A percentile compares a stretch with the other conserved stretches of the same genome.
These are phyloP conservation scores for Callyntrura sp. DNA, from an alignment of 2,888 invertebrate genomes.

Conservation along the genomic window DNA sequence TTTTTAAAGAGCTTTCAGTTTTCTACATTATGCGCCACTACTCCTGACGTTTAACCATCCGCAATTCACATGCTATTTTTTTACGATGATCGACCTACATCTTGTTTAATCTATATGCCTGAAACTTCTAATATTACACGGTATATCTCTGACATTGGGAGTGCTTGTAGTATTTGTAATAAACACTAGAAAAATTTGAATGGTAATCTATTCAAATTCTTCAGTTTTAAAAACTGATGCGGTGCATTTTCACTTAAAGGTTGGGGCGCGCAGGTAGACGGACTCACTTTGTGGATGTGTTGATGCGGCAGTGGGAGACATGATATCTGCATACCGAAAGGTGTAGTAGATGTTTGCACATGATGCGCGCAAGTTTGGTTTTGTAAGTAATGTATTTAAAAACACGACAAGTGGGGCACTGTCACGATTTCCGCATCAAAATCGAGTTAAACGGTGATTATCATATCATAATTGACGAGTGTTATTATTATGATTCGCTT, in stretches of 20 bases:
- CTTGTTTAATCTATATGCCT: neutral
- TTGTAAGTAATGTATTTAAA: neutral
- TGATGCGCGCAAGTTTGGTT: neutral
- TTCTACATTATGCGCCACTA: too few species aligned
- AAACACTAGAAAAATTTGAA: neutral
- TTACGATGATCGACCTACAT: neutral
- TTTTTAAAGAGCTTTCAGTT: neutral
- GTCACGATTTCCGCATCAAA: conserved; percentile 74
- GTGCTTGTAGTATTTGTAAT: neutral
- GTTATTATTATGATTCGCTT: conserved; percentile 37
- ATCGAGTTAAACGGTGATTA: conserved; percentile 67
- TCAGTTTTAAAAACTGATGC: conserved; percentile 12
- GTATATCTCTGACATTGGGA: neutral
- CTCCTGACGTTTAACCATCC: too few species aligned
- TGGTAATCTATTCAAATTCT: conserved; percentile 17
- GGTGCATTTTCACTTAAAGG: conserved; percentile 26
- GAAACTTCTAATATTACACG: conserved; percentile 4
- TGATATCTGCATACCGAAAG: neutral
- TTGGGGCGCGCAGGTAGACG: conserved; percentile 7
- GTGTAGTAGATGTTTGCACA: neutral
- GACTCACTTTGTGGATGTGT: too few species aligned
- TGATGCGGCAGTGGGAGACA: neutral
- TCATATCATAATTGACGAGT: conserved; percentile 64
- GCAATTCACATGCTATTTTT: neutral
- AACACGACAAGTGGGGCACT: conserved; percentile 50